phyloP scores from a whole-genome alignment of 2,888 invertebrate genomes.

The Heteromurus nitidus region DNA sequence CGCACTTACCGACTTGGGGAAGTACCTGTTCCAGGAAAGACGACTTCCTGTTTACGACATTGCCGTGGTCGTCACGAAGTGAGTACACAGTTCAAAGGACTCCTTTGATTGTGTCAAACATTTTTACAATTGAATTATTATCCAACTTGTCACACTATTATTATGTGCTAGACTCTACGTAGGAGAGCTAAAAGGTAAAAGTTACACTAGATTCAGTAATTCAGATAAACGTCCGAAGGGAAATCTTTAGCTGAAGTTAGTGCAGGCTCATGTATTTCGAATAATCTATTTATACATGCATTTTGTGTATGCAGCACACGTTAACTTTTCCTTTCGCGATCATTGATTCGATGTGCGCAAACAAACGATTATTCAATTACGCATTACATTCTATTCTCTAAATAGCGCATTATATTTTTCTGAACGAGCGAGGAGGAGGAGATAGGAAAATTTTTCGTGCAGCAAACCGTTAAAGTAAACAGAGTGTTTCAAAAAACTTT shows the following conservation, averaged over 20 bases:
- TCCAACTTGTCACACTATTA: slow-evolving; percentile 1
- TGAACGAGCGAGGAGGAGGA: not conserved
- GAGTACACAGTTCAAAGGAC: no score
- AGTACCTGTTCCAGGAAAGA: slow-evolving; percentile 95
- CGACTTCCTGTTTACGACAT: slow-evolving; percentile 96
- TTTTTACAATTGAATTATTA: no score
- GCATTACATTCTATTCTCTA: not conserved
- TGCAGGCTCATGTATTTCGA: no score
- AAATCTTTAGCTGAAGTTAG: no score
- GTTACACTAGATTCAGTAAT: no score
- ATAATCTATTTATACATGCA: not conserved
- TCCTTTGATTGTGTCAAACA: no score
- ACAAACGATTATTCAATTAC: not conserved
- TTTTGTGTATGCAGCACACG: not conserved
- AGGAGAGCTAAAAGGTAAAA: no score
- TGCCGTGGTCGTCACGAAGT: slow-evolving; percentile 97
- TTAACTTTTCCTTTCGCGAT: slow-evolving; percentile 9
- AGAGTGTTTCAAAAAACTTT: no score
- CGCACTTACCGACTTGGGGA: slow-evolving; percentile 96
- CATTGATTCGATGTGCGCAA: not conserved
- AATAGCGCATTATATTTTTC: not conserved
- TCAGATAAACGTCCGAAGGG: no score
- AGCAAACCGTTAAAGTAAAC: not conserved
- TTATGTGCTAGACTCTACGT: no score
- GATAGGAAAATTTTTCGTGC: not conserved